Percentiles rank a stretch among this genome's conserved stretches.
These are phyloP conservation scores for Pagrus major DNA, from an alignment of 2,113 vertebrate species.

Conservation along the genomic window DNA sequence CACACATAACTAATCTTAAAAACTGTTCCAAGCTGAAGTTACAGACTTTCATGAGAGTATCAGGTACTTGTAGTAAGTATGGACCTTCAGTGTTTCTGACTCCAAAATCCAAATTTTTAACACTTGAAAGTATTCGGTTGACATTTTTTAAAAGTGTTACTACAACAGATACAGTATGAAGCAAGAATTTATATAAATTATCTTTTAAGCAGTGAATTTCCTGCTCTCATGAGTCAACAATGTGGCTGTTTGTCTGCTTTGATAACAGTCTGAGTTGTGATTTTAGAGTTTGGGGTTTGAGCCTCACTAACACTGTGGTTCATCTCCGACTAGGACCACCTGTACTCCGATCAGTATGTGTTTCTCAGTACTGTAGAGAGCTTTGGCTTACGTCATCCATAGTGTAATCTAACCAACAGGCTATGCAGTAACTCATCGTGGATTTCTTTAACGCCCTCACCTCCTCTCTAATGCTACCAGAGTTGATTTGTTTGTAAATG, in stretches of 20 bases:
- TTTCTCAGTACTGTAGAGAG: constrained; percentile 27
- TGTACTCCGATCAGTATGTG: constrained; percentile 22
- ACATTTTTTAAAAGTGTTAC: neutral
- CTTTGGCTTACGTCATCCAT: constrained; percentile 16
- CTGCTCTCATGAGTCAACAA: neutral
- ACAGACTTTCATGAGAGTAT: neutral
- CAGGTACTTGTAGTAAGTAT: constrained; percentile 6
- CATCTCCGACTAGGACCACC: constrained; percentile 43
- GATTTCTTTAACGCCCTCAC: constrained; percentile 8
- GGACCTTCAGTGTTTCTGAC: constrained; percentile 21
- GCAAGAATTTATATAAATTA: neutral
- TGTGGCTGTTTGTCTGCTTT: constrained; percentile 18
- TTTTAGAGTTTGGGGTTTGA: constrained; percentile 14
- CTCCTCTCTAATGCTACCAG: constrained; percentile 31
- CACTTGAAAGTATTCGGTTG: neutral
- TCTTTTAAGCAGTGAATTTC: neutral
- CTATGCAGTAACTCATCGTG: constrained; percentile 70
- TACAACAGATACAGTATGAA: neutral
- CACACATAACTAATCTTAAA: neutral
- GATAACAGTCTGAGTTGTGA: neutral
- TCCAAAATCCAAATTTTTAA: neutral
- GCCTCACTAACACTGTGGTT: constrained; percentile 2
- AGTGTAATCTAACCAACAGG: constrained; percentile 34
- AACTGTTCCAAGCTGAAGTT: constrained; percentile 1
- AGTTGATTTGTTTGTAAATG: constrained; percentile 43